Conservation (phyloP, 2,113 vertebrate species). For the Hemicordylus capensis region DNA sequence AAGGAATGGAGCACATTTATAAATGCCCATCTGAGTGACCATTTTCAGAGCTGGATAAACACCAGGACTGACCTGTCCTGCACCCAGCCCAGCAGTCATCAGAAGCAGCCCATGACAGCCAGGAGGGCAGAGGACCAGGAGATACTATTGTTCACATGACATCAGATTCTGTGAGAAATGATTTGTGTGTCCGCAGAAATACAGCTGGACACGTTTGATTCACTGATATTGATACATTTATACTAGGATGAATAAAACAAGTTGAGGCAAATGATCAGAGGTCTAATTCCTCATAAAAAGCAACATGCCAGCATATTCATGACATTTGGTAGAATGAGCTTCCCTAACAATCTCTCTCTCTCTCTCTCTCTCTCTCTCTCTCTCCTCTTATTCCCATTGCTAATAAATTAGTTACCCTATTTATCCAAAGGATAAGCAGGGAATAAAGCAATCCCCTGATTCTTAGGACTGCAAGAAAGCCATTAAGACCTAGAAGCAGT, state of each 20-base stretch:
- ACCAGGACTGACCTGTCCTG: too few relatives aligned
- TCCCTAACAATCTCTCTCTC: not conserved
- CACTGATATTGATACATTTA: not conserved
- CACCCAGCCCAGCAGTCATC: too few relatives aligned
- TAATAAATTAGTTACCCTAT: not conserved
- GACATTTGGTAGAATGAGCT: not conserved
- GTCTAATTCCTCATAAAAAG: not conserved
- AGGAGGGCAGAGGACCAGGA: too few relatives aligned
- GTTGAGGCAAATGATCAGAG: not conserved
- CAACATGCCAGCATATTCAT: not conserved
- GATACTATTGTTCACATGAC: too few relatives aligned
- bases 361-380: rapidly evolving
- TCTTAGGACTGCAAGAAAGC: not conserved
- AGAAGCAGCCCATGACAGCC: too few relatives aligned
- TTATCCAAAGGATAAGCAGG: not conserved
- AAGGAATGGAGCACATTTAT: too few relatives aligned
- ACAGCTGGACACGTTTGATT: not conserved
- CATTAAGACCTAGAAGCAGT: not conserved
- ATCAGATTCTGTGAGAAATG: not conserved
- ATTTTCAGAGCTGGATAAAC: too few relatives aligned
- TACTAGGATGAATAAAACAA: not conserved
- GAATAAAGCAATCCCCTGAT: not conserved
- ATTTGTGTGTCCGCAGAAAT: not conserved
- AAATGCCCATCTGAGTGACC: too few relatives aligned
- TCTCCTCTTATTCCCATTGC: not conserved